phyloP scores from a whole-genome alignment of 2,797 vertebrate genomes.

The Lagocephalus sceleratus region DNA sequence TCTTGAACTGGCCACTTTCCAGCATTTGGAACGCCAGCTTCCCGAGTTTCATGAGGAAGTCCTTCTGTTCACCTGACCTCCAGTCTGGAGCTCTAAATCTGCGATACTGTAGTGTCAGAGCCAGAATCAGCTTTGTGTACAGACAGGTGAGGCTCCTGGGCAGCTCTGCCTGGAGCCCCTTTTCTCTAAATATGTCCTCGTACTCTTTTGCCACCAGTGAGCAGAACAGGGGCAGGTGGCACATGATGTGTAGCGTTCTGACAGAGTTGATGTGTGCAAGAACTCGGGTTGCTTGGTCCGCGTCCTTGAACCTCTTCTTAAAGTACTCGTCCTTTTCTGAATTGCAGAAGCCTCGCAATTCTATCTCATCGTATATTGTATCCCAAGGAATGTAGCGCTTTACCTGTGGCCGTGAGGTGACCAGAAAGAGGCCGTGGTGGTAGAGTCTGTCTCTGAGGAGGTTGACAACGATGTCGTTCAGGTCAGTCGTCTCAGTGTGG shows the following conservation, averaged over 20 bases:
- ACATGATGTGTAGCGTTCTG: constrained; percentile 75
- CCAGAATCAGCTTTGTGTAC: constrained; percentile 69
- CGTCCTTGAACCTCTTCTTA: constrained; percentile 57
- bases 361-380: constrained; percentile 38
- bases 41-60: constrained; percentile 68
- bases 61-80: constrained; percentile 16
- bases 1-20: constrained; percentile 50
- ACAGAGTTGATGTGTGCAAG: constrained; percentile 55
- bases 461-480: constrained; percentile 66
- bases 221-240: constrained; percentile 75
- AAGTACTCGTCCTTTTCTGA: constrained; percentile 70
- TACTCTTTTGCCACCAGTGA: constrained; percentile 54
- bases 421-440: constrained; percentile 29
- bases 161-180: constrained; percentile 21
- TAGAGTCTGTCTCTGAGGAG: constrained; percentile 67
- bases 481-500: background rate
- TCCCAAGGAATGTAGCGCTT: constrained; percentile 55
- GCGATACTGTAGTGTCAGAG: constrained; percentile 35
- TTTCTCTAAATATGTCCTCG: constrained; percentile 31
- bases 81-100: constrained; percentile 12
- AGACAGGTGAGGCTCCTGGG: constrained; percentile 65
- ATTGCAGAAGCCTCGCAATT: constrained; percentile 70
- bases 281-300: constrained; percentile 54
- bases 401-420: constrained; percentile 53
- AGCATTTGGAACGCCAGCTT: constrained; percentile 65